Conservation (phyloP, 2,113 vertebrate species). For the Piprites chloris region DNA sequence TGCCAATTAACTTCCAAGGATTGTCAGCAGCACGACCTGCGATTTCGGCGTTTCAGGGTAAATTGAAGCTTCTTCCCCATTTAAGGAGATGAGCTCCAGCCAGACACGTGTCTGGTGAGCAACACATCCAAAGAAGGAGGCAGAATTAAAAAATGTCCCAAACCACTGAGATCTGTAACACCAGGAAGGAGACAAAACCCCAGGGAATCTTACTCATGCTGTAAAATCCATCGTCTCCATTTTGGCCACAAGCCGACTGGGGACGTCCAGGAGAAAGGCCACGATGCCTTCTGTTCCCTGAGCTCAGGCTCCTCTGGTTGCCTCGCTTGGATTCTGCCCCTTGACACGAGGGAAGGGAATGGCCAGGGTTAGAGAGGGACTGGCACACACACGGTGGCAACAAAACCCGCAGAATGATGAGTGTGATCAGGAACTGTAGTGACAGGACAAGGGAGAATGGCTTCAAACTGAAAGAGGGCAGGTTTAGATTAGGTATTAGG, state of each 20-base stretch:
- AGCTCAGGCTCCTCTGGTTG: conserved; percentile 73
- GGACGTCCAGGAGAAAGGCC: conserved; percentile 71
- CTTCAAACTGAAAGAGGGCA: neutral
- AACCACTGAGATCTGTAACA: neutral
- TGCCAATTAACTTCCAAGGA: neutral
- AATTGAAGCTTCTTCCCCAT: neutral
- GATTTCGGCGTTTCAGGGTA: neutral
- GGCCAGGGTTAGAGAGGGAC: neutral
- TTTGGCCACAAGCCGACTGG: conserved; percentile 73
- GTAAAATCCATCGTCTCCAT: conserved; percentile 65
- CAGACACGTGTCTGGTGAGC: neutral
- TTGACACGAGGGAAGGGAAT: neutral
- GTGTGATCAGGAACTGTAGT: neutral
- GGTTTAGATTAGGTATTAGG: neutral
- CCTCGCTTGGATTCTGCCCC: conserved; percentile 70
- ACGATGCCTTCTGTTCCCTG: conserved; percentile 72
- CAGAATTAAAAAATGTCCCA: neutral
- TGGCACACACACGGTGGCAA: accelerated
- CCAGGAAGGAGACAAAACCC: neutral
- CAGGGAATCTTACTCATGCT: conserved; percentile 69
- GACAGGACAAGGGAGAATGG: neutral
- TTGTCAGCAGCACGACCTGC: neutral
- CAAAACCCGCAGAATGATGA: neutral
- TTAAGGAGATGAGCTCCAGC: neutral
- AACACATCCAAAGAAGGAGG: neutral